Percentiles rank a stretch among this genome's conserved stretches.
Evolutionary conservation across 2,888 invertebrate species (phyloP).

Genomic region (Brachyopa scutellaris): DNA sequence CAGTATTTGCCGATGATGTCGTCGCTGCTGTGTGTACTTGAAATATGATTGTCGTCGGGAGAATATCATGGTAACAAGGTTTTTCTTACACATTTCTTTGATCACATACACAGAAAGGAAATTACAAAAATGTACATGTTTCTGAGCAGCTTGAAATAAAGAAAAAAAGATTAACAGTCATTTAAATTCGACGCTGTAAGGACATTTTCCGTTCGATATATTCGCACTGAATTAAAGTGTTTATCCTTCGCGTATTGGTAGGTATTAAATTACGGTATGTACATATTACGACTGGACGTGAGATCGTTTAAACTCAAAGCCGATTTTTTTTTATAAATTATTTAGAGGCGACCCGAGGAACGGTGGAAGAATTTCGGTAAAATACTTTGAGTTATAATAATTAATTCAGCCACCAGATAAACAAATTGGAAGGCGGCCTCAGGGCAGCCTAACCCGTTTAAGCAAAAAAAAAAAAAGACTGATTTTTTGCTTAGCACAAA

Average conservation of each 20-base stretch:
- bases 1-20: constrained; percentile 11
- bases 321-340: no score
- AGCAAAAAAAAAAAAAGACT: no score
- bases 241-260: background rate
- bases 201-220: constrained; percentile 11
- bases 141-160: constrained; percentile 14
- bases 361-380: no score
- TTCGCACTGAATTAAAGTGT: background rate
- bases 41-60: background rate
- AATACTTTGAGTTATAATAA: no score
- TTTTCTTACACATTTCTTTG: constrained; percentile 16
- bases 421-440: no score
- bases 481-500: no score
- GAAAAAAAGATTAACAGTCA: background rate
- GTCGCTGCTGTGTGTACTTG: background rate
- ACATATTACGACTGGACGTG: no score
- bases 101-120: constrained; percentile 23
- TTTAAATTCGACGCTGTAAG: constrained; percentile 26
- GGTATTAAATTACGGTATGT: constrained; percentile 22
- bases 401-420: no score
- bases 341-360: no score
- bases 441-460: no score
- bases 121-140: constrained; percentile 33
- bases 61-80: constrained; percentile 17
- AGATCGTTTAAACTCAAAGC: no score